Evolutionary conservation across 2,888 invertebrate genomes (phyloP).

Genomic region (Peribatodes rhomboidaria): DNA sequence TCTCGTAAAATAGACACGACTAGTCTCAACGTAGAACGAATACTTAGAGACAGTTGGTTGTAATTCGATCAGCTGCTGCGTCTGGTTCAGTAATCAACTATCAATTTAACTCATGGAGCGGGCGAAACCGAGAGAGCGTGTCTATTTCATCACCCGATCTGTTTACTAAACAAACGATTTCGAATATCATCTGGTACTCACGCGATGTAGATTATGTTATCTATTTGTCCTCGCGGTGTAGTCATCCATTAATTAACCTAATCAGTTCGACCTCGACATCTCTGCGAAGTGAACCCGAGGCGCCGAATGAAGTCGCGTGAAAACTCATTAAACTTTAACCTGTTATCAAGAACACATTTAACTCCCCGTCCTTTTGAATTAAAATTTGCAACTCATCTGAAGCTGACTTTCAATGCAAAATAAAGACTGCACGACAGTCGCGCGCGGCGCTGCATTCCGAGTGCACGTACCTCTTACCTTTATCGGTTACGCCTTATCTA

Average conservation of each 20-base stretch:
- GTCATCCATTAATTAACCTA: slow-evolving; percentile 64
- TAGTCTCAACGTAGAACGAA: slow-evolving; percentile 24
- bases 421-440: slow-evolving; percentile 24
- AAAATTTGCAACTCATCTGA: slow-evolving; percentile 38
- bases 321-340: slow-evolving; percentile 78
- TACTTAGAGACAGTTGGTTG: slow-evolving; percentile 34
- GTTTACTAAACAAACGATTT: slow-evolving; percentile 36
- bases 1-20: slow-evolving; percentile 29
- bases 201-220: slow-evolving; percentile 27
- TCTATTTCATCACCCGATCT: slow-evolving; percentile 26
- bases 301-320: slow-evolving; percentile 66
- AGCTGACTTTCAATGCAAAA: slow-evolving; percentile 34
- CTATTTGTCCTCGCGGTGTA: slow-evolving; percentile 26
- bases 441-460: too few relatives aligned
- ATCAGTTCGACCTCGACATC: slow-evolving; percentile 72
- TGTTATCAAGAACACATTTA: slow-evolving; percentile 44
- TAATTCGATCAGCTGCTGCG: slow-evolving; percentile 38
- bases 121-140: slow-evolving; percentile 41
- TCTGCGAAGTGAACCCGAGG: slow-evolving; percentile 55
- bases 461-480: too few relatives aligned
- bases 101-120: slow-evolving; percentile 42
- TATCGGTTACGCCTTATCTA: too few relatives aligned
- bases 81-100: slow-evolving; percentile 42
- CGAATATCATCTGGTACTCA: slow-evolving; percentile 14
- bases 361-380: slow-evolving; percentile 41